Percentiles rank a stretch among this genome's conserved stretches.
Conservation (phyloP, 2,797 vertebrate genomes). For the Vipera ursinii region DNA sequence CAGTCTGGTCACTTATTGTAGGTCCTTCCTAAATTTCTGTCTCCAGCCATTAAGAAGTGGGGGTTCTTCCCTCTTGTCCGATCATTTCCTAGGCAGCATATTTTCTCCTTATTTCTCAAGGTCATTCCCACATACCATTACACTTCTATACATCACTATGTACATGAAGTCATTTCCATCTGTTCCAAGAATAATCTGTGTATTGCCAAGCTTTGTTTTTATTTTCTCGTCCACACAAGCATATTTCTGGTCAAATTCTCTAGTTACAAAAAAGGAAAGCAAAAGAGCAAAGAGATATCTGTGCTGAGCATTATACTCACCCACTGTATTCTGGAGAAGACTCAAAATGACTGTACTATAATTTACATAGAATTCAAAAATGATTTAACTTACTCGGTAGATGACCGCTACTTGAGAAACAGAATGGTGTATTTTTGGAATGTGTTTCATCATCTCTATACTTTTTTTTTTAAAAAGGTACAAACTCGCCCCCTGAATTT, state of each 20-base stretch:
- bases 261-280: background rate
- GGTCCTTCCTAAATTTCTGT: background rate
- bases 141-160: background rate
- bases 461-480: background rate
- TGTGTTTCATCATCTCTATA: background rate
- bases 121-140: background rate
- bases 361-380: background rate
- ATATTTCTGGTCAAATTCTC: constrained; percentile 1
- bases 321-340: background rate
- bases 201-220: background rate
- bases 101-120: background rate
- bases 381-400: background rate
- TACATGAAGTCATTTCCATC: too few species aligned
- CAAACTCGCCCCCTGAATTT: background rate
- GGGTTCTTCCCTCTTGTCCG: background rate
- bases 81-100: background rate
- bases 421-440: background rate
- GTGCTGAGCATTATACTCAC: background rate
- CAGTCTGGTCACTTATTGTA: background rate
- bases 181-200: background rate
- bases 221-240: background rate
- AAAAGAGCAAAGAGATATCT: background rate
- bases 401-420: background rate
- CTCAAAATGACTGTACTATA: background rate
- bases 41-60: background rate